Evolutionary conservation across 2,888 invertebrate species (phyloP).

Genomic region (Mythimna vitellina): DNA sequence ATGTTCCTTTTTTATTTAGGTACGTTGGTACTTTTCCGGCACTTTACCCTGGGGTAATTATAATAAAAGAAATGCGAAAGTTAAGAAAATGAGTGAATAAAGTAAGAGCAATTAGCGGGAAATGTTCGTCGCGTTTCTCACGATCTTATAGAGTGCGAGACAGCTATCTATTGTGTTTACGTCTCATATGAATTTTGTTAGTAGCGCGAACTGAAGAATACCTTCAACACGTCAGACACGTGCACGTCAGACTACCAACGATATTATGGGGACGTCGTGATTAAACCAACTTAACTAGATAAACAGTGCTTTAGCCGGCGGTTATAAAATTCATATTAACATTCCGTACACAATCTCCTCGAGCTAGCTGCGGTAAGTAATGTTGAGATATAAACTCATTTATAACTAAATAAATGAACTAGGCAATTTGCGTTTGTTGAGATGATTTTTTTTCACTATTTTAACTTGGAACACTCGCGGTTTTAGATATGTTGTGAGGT

Average conservation of each 20-base stretch:
- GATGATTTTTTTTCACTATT: slow-evolving; percentile 39
- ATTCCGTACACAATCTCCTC: slow-evolving; percentile 36
- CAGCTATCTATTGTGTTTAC: slow-evolving; percentile 51
- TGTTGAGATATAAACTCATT: slow-evolving; percentile 34
- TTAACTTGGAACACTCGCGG: slow-evolving; percentile 62
- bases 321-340: slow-evolving; percentile 41
- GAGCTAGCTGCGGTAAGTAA: slow-evolving; percentile 47
- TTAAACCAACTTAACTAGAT: slow-evolving; percentile 26
- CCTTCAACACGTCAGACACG: slow-evolving; percentile 52
- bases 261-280: slow-evolving; percentile 48
- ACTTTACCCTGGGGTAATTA: slow-evolving; percentile 13
- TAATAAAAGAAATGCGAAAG: slow-evolving; percentile 22
- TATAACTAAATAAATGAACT: slow-evolving; percentile 15
- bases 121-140: slow-evolving; percentile 35
- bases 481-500: slow-evolving; percentile 10
- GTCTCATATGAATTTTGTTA: slow-evolving; percentile 63
- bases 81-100: slow-evolving; percentile 24
- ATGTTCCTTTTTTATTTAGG: slow-evolving; percentile 52
- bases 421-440: background rate
- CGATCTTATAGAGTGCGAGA: slow-evolving; percentile 42
- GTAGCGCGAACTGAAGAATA: slow-evolving; percentile 57
- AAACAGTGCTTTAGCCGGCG: slow-evolving; percentile 34
- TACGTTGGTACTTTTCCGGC: slow-evolving; percentile 24
- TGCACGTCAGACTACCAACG: slow-evolving; percentile 30
- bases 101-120: slow-evolving; percentile 29